Conservation (phyloP, 2,113 vertebrate genomes). For the Genyomyrus donnyi region DNA sequence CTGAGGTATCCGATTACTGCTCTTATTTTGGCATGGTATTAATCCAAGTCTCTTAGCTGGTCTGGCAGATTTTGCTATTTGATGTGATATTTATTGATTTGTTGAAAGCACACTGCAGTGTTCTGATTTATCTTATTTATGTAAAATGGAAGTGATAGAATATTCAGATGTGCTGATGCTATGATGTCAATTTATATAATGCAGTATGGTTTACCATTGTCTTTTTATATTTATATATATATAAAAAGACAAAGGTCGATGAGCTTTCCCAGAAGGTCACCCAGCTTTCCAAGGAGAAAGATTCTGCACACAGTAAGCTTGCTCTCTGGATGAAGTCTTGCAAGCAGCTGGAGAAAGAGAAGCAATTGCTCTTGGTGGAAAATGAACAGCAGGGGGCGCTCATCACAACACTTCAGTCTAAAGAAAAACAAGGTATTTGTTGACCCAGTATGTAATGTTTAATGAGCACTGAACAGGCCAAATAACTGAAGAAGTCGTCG, state of each 20-base stretch:
- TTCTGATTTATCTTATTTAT: not conserved
- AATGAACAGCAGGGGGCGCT: conserved; percentile 37
- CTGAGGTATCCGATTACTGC: not conserved
- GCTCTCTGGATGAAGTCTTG: conserved; percentile 72
- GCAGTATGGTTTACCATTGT: not conserved
- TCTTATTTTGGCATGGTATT: not conserved
- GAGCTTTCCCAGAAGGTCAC: conserved; percentile 41
- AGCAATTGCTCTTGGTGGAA: conserved; percentile 56
- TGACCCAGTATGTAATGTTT: not conserved
- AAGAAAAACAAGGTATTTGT: conserved; percentile 38
- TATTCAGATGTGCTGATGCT: not conserved
- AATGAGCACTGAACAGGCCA: not conserved
- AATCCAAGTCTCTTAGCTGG: not conserved
- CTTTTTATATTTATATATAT: not conserved
- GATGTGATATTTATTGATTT: not conserved
- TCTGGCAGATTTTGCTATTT: not conserved
- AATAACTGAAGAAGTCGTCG: not conserved
- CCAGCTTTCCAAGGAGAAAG: conserved; percentile 64
- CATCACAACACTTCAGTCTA: conserved; percentile 29
- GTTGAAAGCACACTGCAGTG: not conserved
- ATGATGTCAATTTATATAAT: not conserved
- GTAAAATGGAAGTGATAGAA: not conserved
- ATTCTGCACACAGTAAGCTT: conserved; percentile 58
- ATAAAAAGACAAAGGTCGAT: conserved; percentile 43
- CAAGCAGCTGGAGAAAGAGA: conserved; percentile 76